A percentile compares a stretch with the other conserved stretches of the same genome.
Conservation (phyloP, 2,113 vertebrate genomes). For the Macrotus californicus region DNA sequence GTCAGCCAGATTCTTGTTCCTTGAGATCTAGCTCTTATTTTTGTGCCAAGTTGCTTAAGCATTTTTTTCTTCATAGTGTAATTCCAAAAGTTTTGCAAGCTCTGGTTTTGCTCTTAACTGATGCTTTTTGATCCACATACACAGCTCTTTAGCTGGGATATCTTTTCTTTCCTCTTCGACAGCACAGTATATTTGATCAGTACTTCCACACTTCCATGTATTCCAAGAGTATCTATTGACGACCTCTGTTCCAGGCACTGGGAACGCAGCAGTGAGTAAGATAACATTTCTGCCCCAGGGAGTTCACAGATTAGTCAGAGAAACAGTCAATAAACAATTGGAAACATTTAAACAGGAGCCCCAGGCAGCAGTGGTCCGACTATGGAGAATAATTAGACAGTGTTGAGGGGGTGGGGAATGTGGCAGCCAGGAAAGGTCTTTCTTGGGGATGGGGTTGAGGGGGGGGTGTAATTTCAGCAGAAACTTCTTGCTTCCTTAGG, state of each 20-base stretch:
- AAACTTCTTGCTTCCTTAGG: background rate
- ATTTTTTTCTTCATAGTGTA: background rate
- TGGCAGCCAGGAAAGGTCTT: background rate
- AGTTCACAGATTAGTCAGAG: background rate
- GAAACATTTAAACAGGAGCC: background rate
- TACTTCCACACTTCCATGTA: background rate
- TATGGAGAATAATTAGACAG: background rate
- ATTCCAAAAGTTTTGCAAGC: background rate
- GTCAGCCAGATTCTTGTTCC: background rate
- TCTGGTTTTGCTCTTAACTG: background rate
- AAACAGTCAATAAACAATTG: background rate
- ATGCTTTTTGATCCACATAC: background rate
- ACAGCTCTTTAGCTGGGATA: background rate
- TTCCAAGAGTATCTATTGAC: background rate
- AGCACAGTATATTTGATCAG: background rate
- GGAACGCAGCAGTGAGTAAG: background rate
- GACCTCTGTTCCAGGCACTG: background rate
- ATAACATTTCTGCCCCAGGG: background rate
- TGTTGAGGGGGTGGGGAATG: rapidly evolving
- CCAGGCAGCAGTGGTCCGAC: background rate
- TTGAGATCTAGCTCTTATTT: background rate
- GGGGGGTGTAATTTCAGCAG: background rate
- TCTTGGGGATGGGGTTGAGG: too few relatives aligned
- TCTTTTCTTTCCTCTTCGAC: background rate
- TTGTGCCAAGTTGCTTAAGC: background rate